Evolutionary conservation across 2,113 vertebrate species (phyloP).

Genomic region (Neofelis nebulosa): DNA sequence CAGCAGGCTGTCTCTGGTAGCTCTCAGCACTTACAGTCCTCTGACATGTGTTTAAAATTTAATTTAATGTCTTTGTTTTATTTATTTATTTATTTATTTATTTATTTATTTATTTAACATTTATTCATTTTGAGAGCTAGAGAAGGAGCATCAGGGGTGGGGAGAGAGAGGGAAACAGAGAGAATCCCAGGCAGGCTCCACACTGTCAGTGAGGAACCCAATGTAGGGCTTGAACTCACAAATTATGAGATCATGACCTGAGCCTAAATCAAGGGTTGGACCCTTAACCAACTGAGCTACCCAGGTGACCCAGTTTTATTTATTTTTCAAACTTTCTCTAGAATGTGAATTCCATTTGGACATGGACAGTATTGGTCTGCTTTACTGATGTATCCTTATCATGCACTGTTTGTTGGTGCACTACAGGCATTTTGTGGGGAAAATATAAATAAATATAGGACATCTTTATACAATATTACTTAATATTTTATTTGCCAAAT

Average conservation of each 20-base stretch:
- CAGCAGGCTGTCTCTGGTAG: accelerated
- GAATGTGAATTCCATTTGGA: neutral
- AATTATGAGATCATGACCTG: no score
- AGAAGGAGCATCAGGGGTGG: no score
- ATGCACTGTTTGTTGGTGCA: accelerated
- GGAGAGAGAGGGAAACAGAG: no score
- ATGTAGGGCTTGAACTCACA: no score
- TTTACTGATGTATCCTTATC: neutral
- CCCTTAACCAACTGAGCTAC: no score
- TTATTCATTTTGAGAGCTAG: no score
- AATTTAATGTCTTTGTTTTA: neutral
- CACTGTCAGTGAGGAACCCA: no score
- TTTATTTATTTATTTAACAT: neutral
- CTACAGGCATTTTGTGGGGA: neutral
- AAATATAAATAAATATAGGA: neutral
- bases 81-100: neutral
- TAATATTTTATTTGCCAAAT: neutral
- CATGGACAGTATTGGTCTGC: neutral
- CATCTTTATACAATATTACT: neutral
- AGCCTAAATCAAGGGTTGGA: no score
- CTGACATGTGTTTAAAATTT: neutral
- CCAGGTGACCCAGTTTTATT: no score
- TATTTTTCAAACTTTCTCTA: neutral
- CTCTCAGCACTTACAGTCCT: neutral
- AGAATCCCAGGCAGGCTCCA: no score